These are phyloP conservation scores for Batillaria attramentaria DNA, from an alignment of 1,140 invertebrate genomes.

Conservation along the genomic window DNA sequence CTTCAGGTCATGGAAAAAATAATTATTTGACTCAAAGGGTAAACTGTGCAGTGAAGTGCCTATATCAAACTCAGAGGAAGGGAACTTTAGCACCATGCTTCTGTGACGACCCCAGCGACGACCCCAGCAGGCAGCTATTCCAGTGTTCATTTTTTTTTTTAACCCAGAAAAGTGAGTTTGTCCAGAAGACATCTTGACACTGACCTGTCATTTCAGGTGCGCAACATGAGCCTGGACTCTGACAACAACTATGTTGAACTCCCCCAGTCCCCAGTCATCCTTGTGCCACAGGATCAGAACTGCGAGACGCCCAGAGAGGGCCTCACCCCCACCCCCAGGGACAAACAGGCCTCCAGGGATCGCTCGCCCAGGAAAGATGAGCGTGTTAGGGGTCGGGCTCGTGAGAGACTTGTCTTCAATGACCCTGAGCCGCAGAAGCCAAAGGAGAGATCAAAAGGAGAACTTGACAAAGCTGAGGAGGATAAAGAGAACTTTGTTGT, in stretches of 20 bases:
- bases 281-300: conserved; percentile 33
- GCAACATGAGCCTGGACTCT: conserved; percentile 40
- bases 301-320: not conserved
- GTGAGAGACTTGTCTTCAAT: conserved; percentile 54
- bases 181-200: too few relatives aligned
- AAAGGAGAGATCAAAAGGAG: conserved; percentile 25
- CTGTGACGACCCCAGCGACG: too few relatives aligned
- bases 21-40: too few relatives aligned
- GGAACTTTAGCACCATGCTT: too few relatives aligned
- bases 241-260: conserved; percentile 38
- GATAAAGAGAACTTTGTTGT: conserved; percentile 70
- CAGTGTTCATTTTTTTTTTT: too few relatives aligned
- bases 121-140: too few relatives aligned
- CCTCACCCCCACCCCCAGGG: not conserved
- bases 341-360: not conserved
- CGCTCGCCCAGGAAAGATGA: conserved; percentile 4
- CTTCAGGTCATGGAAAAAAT: too few relatives aligned
- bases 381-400: conserved; percentile 42
- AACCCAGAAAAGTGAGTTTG: too few relatives aligned
- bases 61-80: too few relatives aligned
- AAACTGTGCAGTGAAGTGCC: too few relatives aligned
- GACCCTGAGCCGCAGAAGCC: conserved; percentile 37
- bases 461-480: conserved; percentile 22
- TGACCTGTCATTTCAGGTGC: conserved; percentile 40
- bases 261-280: conserved; percentile 29